These are phyloP conservation scores for Plebejus anna DNA, from an alignment of 2,888 invertebrate species.

Conservation along the genomic window DNA sequence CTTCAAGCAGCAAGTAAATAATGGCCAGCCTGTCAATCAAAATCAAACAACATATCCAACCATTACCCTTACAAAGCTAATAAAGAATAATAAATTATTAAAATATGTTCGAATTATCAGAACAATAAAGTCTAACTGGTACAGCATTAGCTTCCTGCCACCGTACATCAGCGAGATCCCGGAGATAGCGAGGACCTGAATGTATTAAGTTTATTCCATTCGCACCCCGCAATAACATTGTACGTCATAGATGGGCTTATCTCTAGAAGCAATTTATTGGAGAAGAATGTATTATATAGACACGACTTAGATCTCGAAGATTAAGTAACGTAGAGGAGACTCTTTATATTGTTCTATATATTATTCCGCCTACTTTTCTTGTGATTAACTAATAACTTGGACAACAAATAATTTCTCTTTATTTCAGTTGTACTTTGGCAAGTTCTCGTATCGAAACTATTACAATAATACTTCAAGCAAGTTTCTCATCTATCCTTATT, in stretches of 20 bases:
- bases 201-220: constrained; percentile 42
- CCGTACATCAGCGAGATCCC: constrained; percentile 51
- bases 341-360: neutral
- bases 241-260: constrained; percentile 39
- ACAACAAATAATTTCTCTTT: too few relatives aligned
- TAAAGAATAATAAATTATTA: neutral
- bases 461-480: too few relatives aligned
- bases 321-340: neutral
- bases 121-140: constrained; percentile 45
- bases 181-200: constrained; percentile 38
- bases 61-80: neutral
- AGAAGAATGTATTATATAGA: constrained; percentile 30
- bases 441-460: too few relatives aligned
- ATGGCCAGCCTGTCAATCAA: too few relatives aligned
- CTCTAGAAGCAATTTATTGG: constrained; percentile 41
- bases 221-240: constrained; percentile 39
- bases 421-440: too few relatives aligned
- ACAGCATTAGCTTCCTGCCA: constrained; percentile 53
- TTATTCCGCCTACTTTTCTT: neutral
- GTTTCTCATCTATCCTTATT: too few relatives aligned
- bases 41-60: neutral
- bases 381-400: too few relatives aligned
- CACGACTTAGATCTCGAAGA: constrained; percentile 10
- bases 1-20: too few relatives aligned
- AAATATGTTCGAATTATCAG: neutral